Conservation (phyloP, 64 coral and sea anemone species). For the Trachythela sp. region DNA sequence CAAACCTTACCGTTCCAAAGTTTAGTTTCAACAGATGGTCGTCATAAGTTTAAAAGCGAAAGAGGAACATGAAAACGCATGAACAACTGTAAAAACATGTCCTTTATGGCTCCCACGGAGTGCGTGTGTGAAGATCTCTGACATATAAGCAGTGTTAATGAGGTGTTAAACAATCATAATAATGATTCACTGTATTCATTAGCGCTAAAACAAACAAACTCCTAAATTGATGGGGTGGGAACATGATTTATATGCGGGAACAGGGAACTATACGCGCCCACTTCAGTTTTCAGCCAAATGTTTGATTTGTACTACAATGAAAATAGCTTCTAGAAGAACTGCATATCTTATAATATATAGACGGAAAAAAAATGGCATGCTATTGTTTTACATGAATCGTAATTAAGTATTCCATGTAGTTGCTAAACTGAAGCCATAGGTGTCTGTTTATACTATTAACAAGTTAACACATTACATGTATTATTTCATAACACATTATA, state of each 20-base stretch:
- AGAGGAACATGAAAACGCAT: not conserved
- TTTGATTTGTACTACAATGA: not conserved
- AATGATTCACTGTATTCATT: not conserved
- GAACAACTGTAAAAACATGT: constrained; percentile 7
- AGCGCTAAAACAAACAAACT: not conserved
- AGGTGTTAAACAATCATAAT: constrained; percentile 12
- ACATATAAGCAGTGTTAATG: not conserved
- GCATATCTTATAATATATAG: too few relatives aligned
- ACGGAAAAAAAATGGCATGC: too few relatives aligned
- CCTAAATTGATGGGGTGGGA: constrained; percentile 18
- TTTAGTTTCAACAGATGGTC: not conserved
- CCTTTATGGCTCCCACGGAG: not conserved
- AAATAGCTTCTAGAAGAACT: too few relatives aligned
- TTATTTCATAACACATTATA: too few relatives aligned
- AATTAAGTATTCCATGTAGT: too few relatives aligned
- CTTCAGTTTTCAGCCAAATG: not conserved
- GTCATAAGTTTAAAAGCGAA: not conserved
- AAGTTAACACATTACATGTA: too few relatives aligned
- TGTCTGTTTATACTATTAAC: too few relatives aligned
- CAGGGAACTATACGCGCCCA: too few relatives aligned
- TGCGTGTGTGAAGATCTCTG: not conserved
- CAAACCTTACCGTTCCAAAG: not conserved
- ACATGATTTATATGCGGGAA: not conserved
- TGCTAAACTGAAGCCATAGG: too few relatives aligned
- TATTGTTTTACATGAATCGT: too few relatives aligned